phyloP scores from a whole-genome alignment of 2,113 vertebrate genomes.

The Pagrus major region DNA sequence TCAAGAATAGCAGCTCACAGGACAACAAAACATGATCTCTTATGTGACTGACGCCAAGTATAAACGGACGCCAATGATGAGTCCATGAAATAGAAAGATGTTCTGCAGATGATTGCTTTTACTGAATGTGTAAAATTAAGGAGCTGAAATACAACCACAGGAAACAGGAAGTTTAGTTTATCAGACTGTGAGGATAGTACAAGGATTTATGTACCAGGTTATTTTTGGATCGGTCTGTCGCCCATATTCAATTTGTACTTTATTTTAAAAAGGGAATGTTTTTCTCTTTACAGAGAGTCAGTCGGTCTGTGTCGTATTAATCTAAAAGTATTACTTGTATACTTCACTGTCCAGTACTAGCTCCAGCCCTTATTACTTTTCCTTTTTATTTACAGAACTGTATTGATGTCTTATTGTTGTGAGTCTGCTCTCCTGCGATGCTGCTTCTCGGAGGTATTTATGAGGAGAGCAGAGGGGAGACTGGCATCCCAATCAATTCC shows the following conservation, averaged over 20 bases:
- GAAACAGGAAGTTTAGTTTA: conserved; percentile 16
- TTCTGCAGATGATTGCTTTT: conserved; percentile 33
- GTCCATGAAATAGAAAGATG: conserved; percentile 29
- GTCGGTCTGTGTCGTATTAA: not conserved
- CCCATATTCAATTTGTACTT: not conserved
- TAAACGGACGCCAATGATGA: conserved; percentile 33
- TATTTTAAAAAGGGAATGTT: too few species aligned
- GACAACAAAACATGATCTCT: conserved; percentile 32
- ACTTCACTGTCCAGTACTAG: not conserved
- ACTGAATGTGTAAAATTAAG: conserved; percentile 30
- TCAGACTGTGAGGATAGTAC: conserved; percentile 1
- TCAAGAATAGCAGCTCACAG: conserved; percentile 55
- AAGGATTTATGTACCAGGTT: not conserved
- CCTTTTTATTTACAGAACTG: conserved; percentile 13
- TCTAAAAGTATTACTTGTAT: not conserved
- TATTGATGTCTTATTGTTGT: not conserved
- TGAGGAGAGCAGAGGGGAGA: conserved; percentile 3
- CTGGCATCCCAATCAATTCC: conserved; percentile 40
- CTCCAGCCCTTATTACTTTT: not conserved
- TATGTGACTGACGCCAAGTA: conserved; percentile 38
- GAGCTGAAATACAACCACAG: conserved; percentile 22
- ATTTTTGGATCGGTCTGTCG: not conserved
- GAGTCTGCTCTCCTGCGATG: conserved; percentile 8
- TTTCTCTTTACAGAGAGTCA: not conserved
- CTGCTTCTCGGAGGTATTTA: conserved; percentile 37